Evolutionary conservation across 2,113 vertebrate genomes (phyloP), one percentile per base, ranked within the genome.

Genomic region (Myotis brandtii): DNA sequence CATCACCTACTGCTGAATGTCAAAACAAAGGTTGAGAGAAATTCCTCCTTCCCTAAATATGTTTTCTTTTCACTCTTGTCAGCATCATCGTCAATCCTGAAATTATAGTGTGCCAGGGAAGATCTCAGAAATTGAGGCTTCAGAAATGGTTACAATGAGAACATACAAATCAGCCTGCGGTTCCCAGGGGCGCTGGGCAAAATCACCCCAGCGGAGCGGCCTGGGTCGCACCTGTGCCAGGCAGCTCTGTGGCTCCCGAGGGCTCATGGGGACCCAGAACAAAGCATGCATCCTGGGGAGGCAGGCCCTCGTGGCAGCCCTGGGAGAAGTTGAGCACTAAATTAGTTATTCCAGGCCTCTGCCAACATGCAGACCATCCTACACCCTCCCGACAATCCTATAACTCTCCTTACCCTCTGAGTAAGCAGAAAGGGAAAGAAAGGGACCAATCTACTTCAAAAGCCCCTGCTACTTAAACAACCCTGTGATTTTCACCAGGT

Each of bases 71-170:
- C 93, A 95, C 96, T 96, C 94, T 97, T 97, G 97, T 97, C 97
- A 89, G 89, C 93, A 72, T 76, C 88, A 82, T 92, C 95, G 97
- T 93, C 97, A 98, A 98, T 98, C 98, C 97, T 97, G 97, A 98
- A 98, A 98, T 98, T 98, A 98, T 25, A 98, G 98, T 95, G 98
- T 97, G 96, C 83, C 86, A 46, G 66, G 54, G 72, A 83, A 88
- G 73, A 89, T 82, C 97, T 95, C 75, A 91, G 97, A 98, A 98
- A 97, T 80, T 94, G 84, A 97, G 70, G 69, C 94, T 97, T 32
- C 37, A 95, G 92, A 97, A 98, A 98, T 86, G 75, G 88, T 96
- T 13, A n/a, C 81, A 5, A 89, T 8, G 1, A 96, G 94, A 97
- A 95, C 79, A 89, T 97, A 98, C 82, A 98, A 97, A 98, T 97